Conservation (phyloP, 2,797 vertebrate species). For the Aldrovandia affinis region DNA sequence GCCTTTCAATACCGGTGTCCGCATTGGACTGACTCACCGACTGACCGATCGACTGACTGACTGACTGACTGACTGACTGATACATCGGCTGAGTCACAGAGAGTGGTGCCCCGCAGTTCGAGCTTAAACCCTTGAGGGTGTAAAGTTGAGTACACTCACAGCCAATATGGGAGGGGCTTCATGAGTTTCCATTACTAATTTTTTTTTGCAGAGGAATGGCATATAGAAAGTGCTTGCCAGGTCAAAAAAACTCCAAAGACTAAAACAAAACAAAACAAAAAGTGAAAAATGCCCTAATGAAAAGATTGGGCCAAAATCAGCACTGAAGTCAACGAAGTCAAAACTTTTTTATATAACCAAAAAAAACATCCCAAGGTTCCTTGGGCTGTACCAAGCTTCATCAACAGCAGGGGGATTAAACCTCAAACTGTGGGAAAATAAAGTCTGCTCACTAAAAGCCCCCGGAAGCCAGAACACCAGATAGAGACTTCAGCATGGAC, state of each 20-base stretch:
- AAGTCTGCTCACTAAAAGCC: not conserved
- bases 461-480: not conserved
- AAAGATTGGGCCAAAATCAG: not conserved
- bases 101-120: not conserved
- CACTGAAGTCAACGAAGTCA: not conserved
- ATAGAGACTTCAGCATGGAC: not conserved
- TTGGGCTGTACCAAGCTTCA: not conserved
- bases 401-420: not conserved
- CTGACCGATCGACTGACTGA: not conserved
- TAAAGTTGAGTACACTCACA: not conserved
- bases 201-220: not conserved
- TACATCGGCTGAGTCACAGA: not conserved
- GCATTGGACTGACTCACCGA: not conserved
- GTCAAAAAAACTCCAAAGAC: not conserved
- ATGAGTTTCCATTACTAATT: not conserved
- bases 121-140: no score
- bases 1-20: not conserved
- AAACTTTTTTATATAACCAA: not conserved
- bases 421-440: not conserved
- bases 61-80: not conserved
- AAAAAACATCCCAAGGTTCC: not conserved
- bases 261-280: not conserved
- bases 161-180: not conserved
- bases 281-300: not conserved
- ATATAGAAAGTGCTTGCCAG: not conserved